phyloP scores from a whole-genome alignment of 64 coral and sea anemone species.

The Trachythela sp. region DNA sequence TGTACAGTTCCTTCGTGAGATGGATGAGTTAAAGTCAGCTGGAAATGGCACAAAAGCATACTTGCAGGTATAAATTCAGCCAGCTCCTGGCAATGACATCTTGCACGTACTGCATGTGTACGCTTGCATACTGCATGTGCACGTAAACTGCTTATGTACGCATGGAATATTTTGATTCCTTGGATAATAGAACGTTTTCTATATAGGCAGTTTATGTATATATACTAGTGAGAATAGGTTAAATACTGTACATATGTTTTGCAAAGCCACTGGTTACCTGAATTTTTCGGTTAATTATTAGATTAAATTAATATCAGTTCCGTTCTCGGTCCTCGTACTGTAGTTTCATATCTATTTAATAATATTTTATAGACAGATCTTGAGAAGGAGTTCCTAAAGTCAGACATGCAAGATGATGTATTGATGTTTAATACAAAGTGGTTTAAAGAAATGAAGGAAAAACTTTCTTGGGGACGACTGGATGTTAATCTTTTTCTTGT shows the following conservation, averaged over 20 bases:
- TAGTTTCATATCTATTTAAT: too few species aligned
- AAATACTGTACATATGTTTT: too few species aligned
- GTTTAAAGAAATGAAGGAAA: background rate
- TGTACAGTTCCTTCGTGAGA: background rate
- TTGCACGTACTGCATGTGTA: background rate
- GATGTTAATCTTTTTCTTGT: conserved; percentile 20
- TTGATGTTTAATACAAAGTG: background rate
- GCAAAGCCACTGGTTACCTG: too few species aligned
- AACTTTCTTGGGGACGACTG: background rate
- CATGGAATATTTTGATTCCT: too few species aligned
- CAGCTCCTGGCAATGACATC: background rate
- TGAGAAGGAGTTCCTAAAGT: background rate
- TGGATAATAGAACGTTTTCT: too few species aligned
- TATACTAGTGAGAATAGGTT: too few species aligned
- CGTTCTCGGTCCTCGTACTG: too few species aligned
- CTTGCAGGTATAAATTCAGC: background rate
- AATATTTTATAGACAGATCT: background rate
- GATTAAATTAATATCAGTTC: too few species aligned
- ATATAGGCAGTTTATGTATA: too few species aligned
- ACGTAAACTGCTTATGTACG: too few species aligned
- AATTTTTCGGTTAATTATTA: too few species aligned
- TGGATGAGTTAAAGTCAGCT: background rate
- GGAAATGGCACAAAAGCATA: conserved; percentile 12
- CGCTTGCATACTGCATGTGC: too few species aligned
- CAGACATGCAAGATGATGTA: conserved; percentile 21